A percentile compares a stretch with the other conserved stretches of the same genome.
Evolutionary conservation across 2,113 vertebrate genomes (phyloP).

Genomic region (Procavia capensis): DNA sequence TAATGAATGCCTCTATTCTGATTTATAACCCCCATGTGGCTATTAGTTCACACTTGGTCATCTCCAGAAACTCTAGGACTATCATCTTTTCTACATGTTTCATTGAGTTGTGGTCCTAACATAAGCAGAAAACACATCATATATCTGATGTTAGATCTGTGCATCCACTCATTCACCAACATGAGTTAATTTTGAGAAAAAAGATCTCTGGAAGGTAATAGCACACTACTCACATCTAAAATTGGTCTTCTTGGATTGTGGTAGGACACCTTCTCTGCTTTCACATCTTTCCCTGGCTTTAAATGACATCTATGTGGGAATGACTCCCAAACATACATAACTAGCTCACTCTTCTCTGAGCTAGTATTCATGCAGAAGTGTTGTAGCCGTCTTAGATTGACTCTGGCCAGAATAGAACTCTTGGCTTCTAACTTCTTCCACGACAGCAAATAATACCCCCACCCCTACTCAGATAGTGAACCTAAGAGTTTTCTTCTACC

Average conservation of each 20-base stretch:
- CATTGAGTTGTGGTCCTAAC: rapidly evolving
- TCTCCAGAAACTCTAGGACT: neutral
- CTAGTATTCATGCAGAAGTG: rapidly evolving
- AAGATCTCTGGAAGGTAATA: too few species aligned
- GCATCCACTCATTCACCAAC: rapidly evolving
- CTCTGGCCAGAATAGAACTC: neutral
- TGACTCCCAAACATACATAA: rapidly evolving
- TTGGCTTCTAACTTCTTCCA: neutral
- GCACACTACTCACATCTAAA: rapidly evolving
- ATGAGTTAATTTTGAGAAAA: rapidly evolving
- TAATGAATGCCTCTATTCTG: rapidly evolving
- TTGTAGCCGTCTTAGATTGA: too few species aligned
- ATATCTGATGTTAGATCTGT: too few species aligned
- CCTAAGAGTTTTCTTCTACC: too few species aligned
- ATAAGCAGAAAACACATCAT: neutral
- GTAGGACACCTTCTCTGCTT: too few species aligned
- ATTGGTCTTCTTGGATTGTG: rapidly evolving
- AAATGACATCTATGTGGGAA: rapidly evolving
- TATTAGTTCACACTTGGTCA: too few species aligned
- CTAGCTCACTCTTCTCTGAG: neutral
- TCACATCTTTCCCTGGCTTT: neutral
- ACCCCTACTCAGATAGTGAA: rapidly evolving
- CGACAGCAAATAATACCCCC: rapidly evolving
- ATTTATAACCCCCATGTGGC: neutral
- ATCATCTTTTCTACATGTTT: too few species aligned